These are phyloP conservation scores for Clunio marinus DNA, from an alignment of 2,888 invertebrate genomes.

Conservation along the genomic window DNA sequence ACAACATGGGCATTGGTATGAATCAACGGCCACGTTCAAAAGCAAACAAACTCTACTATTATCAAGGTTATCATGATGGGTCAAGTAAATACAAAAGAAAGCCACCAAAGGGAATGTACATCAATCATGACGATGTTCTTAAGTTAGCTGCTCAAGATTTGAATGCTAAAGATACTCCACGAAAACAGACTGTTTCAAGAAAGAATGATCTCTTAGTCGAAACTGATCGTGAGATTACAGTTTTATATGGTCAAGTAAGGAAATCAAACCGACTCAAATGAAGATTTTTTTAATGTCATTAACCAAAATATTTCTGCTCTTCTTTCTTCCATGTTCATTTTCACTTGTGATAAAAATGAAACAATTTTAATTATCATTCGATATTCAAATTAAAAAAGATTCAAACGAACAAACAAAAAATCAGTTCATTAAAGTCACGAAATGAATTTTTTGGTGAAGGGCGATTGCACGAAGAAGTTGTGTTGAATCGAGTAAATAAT, in stretches of 20 bases:
- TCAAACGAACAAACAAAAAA: slow-evolving; percentile 88
- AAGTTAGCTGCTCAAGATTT: slow-evolving; percentile 73
- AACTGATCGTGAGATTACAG: slow-evolving; percentile 90
- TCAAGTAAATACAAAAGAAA: slow-evolving; percentile 66
- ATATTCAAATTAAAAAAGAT: slow-evolving; percentile 60
- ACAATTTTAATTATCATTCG: slow-evolving; percentile 19
- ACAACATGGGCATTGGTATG: slow-evolving; percentile 45
- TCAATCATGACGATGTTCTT: slow-evolving; percentile 94
- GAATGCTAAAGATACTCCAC: slow-evolving; percentile 48
- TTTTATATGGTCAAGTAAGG: slow-evolving; percentile 94
- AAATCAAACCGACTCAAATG: too few relatives aligned
- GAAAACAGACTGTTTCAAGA: slow-evolving; percentile 54
- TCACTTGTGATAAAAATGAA: slow-evolving; percentile 45
- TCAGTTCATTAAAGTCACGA: slow-evolving; percentile 81
- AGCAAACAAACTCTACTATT: slow-evolving; percentile 47
- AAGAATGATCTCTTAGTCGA: slow-evolving; percentile 80
- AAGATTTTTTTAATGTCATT: slow-evolving; percentile 32
- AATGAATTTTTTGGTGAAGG: slow-evolving; percentile 45
- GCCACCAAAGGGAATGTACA: slow-evolving; percentile 94
- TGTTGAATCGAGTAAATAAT: slow-evolving; percentile 64
- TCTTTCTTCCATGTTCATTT: slow-evolving; percentile 44
- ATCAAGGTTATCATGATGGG: slow-evolving; percentile 43
- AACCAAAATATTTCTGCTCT: slow-evolving; percentile 39
- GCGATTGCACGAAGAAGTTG: slow-evolving; percentile 46
- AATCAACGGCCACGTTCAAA: slow-evolving; percentile 42